A percentile compares a stretch with the other conserved stretches of the same genome.
Evolutionary conservation across 2,888 invertebrate genomes (phyloP).

Genomic region (Heliconius hortense): DNA sequence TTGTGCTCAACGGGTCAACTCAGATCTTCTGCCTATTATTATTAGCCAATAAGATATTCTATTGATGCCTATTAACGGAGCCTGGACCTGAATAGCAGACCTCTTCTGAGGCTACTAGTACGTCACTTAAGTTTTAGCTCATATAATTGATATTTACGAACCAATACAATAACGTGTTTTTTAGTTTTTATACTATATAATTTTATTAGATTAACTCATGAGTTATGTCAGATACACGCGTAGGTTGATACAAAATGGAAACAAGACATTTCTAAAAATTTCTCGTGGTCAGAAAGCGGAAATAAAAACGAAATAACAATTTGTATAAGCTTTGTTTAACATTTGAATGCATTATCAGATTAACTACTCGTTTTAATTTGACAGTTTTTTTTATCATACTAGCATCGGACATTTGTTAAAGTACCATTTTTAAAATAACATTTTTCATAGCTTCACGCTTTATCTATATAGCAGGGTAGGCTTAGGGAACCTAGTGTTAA

Average conservation of each 20-base stretch:
- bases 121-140: not conserved
- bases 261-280: constrained; percentile 9
- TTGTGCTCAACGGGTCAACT: no score
- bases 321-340: not conserved
- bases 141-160: not conserved
- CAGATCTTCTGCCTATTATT: no score
- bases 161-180: not conserved
- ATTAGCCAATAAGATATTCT: no score
- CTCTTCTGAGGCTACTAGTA: not conserved
- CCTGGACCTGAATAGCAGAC: no score
- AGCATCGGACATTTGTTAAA: not conserved
- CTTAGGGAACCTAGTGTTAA: not conserved
- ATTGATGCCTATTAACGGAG: no score
- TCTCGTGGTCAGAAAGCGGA: not conserved
- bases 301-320: constrained; percentile 8
- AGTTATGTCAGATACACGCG: not conserved
- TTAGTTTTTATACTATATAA: not conserved
- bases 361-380: not conserved
- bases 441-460: not conserved
- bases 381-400: not conserved
- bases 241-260: not conserved
- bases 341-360: not conserved
- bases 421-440: not conserved
- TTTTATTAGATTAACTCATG: not conserved
- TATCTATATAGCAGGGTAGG: not conserved